Percentiles rank a stretch among this genome's conserved stretches.
Evolutionary conservation across 2,113 vertebrate species (phyloP).

Genomic region (Agelaius tricolor): DNA sequence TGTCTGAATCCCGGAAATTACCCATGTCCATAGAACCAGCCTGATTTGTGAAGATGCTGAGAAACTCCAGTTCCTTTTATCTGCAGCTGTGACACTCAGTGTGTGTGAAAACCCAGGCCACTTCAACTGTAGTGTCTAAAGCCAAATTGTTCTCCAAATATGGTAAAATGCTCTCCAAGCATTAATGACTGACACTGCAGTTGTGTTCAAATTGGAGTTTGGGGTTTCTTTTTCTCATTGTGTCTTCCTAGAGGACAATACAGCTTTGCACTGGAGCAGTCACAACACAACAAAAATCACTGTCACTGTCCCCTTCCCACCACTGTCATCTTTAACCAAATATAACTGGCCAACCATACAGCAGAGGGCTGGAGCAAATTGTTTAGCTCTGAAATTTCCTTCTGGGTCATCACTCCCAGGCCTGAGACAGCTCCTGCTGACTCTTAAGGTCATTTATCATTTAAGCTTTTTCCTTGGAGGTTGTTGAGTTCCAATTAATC

Average conservation of each 20-base stretch:
- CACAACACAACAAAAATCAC: not conserved
- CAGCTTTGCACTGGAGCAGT: not conserved
- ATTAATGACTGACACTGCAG: not conserved
- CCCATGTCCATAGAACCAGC: not conserved
- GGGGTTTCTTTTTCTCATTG: not conserved
- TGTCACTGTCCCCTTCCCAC: accelerated
- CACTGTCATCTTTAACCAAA: not conserved
- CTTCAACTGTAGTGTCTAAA: not conserved
- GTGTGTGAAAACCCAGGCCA: not conserved
- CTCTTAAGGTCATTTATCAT: not conserved
- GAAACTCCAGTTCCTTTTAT: not conserved
- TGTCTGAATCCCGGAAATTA: not conserved
- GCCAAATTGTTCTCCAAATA: not conserved
- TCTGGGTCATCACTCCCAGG: not conserved
- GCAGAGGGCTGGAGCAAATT: not conserved
- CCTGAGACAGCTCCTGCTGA: not conserved
- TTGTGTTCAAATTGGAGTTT: not conserved
- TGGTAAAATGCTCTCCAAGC: not conserved
- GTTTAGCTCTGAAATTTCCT: not conserved
- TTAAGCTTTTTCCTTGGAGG: not conserved
- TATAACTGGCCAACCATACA: not conserved
- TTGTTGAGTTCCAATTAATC: not conserved
- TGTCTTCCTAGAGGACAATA: not conserved
- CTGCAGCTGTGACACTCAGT: not conserved
- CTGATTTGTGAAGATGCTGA: not conserved